phyloP scores from a whole-genome alignment of 1,140 invertebrate genomes.

The Rhizoglyphus robini region DNA sequence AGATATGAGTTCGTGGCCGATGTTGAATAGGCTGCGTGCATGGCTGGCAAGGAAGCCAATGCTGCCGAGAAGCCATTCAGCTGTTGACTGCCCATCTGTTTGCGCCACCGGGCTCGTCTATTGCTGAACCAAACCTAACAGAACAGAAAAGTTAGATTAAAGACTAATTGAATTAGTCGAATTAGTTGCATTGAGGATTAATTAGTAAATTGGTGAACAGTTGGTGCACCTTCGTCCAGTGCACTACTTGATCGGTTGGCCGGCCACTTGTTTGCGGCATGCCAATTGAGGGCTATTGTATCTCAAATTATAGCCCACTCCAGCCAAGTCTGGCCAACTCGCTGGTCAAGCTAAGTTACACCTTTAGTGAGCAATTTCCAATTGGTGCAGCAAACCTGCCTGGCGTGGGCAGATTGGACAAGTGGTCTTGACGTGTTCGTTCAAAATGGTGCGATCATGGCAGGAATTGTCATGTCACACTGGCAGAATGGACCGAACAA shows the following conservation, averaged over 20 bases:
- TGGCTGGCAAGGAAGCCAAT: slow-evolving; percentile 18
- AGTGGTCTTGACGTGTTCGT: background rate
- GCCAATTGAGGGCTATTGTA: background rate
- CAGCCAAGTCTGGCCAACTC: background rate
- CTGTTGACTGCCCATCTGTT: slow-evolving; percentile 65
- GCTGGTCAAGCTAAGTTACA: background rate
- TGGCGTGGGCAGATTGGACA: background rate
- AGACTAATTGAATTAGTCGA: background rate
- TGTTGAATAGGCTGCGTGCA: slow-evolving; percentile 3
- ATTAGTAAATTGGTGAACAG: background rate
- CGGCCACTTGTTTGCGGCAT: background rate
- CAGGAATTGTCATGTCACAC: background rate
- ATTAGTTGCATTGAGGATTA: background rate
- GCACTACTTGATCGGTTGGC: background rate
- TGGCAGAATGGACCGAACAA: too few relatives aligned
- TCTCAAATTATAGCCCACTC: background rate
- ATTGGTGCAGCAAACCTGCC: too few relatives aligned
- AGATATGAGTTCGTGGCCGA: slow-evolving; percentile 3
- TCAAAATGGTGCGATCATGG: background rate
- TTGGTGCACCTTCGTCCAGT: background rate
- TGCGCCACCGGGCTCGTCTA: slow-evolving; percentile 61
- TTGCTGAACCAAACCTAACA: slow-evolving; percentile 79
- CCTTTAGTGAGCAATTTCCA: too few relatives aligned
- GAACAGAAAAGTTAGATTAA: background rate
- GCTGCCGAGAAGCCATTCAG: slow-evolving; percentile 48